Conservation (phyloP, 2,797 vertebrate species). For the Hybognathus amarus region DNA sequence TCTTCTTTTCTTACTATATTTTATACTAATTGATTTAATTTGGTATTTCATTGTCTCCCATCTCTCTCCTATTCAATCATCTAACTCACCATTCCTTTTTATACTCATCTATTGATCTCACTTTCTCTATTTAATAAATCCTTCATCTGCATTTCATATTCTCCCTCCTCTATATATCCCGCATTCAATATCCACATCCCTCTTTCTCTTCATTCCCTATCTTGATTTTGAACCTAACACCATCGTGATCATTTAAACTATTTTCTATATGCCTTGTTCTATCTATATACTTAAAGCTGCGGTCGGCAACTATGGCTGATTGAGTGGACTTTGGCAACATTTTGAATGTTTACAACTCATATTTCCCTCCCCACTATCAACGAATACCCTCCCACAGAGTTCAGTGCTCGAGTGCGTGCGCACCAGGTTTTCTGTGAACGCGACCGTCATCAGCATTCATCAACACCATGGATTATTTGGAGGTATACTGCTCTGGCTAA, state of each 20-base stretch:
- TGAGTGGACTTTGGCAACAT: no score
- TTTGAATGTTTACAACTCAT: no score
- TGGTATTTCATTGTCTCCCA: background rate
- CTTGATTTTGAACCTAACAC: background rate
- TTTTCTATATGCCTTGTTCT: background rate
- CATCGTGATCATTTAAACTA: background rate
- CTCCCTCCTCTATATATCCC: background rate
- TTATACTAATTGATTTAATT: background rate
- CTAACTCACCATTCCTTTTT: background rate
- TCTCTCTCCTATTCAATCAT: background rate
- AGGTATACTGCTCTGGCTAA: no score
- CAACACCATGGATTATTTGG: no score
- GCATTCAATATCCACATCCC: conserved; percentile 9
- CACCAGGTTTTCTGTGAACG: no score
- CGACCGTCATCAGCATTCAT: no score
- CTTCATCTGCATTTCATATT: background rate
- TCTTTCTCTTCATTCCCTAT: background rate
- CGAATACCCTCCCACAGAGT: no score
- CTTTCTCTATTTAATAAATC: background rate
- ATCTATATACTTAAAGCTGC: background rate
- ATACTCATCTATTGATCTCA: background rate
- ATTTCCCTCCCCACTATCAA: no score
- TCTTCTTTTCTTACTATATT: background rate
- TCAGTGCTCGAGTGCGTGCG: no score
- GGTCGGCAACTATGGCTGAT: no score